Evolutionary conservation across 2,888 invertebrate genomes (phyloP).

Genomic region (Brenthis hecate): DNA sequence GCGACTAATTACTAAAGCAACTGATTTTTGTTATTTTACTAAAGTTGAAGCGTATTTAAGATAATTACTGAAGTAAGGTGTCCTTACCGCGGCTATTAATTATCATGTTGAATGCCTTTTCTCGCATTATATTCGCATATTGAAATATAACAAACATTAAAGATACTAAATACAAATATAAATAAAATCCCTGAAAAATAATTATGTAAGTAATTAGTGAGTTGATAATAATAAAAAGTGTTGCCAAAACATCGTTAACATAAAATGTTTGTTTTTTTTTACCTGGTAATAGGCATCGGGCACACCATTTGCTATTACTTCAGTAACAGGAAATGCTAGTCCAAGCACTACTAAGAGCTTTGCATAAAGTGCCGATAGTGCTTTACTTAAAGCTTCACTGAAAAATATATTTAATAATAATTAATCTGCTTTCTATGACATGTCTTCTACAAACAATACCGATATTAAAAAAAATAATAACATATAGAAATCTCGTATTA

Average conservation of each 20-base stretch:
- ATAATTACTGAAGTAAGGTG: slow-evolving; percentile 21
- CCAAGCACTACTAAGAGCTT: slow-evolving; percentile 92
- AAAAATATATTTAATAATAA: slow-evolving; percentile 42
- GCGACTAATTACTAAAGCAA: slow-evolving; percentile 66
- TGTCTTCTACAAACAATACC: too few species aligned
- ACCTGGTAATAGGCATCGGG: slow-evolving; percentile 89
- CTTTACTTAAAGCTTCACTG: slow-evolving; percentile 87
- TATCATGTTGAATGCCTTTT: slow-evolving; percentile 84
- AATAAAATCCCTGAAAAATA: slow-evolving; percentile 88
- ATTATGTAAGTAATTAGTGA: neutral
- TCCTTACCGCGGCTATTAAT: slow-evolving; percentile 77
- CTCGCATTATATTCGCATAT: slow-evolving; percentile 85
- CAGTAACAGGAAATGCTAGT: slow-evolving; percentile 92
- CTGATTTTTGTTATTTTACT: slow-evolving; percentile 42
- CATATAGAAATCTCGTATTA: too few species aligned
- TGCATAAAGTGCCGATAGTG: slow-evolving; percentile 91
- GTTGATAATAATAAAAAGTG: too few species aligned
- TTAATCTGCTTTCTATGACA: too few species aligned
- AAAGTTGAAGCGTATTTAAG: slow-evolving; percentile 22
- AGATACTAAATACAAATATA: slow-evolving; percentile 90
- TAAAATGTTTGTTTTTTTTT: slow-evolving; percentile 35
- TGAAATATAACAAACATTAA: slow-evolving; percentile 89
- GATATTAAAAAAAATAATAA: too few species aligned
- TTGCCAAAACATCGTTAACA: too few species aligned
- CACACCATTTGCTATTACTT: slow-evolving; percentile 90